Conservation (phyloP, 2,113 vertebrate genomes). For the Megaptera novaeangliae region DNA sequence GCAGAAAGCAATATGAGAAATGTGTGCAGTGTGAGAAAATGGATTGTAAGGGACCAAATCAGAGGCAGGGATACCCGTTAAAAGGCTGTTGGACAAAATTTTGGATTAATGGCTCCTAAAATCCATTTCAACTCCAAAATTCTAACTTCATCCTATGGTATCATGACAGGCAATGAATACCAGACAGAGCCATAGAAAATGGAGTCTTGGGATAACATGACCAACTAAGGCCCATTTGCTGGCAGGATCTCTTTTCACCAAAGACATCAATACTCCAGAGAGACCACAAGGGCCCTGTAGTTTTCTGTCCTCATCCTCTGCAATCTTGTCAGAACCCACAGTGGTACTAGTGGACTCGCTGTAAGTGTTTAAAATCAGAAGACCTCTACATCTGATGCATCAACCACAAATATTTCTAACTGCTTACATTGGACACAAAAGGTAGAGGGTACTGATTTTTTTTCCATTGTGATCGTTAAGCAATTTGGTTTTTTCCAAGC, state of each 20-base stretch:
- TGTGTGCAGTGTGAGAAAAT: neutral
- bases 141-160: neutral
- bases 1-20: neutral
- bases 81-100: neutral
- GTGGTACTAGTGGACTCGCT: neutral
- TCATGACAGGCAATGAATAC: neutral
- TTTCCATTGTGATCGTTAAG: constrained; percentile 9
- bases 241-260: neutral
- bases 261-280: neutral
- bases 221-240: neutral
- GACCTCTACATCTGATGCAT: neutral
- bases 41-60: neutral
- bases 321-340: neutral
- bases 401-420: constrained; percentile 39
- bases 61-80: neutral
- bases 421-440: constrained; percentile 25
- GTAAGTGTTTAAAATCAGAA: neutral
- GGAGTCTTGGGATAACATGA: neutral
- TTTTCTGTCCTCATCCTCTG: neutral
- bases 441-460: neutral
- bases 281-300: neutral
- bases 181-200: neutral
- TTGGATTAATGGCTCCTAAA: neutral
- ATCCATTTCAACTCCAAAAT: neutral
- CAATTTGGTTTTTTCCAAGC: neutral